A percentile compares a stretch with the other conserved stretches of the same genome.
phyloP scores from a whole-genome alignment of 2,797 vertebrate genomes.

The Karalla daura region DNA sequence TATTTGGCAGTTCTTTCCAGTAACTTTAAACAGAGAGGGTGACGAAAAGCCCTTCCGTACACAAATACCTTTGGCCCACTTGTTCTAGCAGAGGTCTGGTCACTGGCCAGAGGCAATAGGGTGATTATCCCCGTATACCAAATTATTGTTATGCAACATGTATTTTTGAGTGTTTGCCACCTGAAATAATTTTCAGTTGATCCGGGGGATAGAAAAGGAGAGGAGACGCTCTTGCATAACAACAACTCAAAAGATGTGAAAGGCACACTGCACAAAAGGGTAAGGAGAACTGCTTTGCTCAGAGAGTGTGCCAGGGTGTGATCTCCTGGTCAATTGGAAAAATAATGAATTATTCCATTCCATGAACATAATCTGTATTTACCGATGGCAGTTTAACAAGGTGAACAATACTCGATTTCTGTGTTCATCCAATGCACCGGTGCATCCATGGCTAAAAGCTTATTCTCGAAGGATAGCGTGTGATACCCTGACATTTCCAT shows the following conservation, averaged over 20 bases:
- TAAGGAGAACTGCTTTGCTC: too few relatives aligned
- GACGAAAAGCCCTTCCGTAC: slow-evolving; percentile 54
- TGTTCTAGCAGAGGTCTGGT: slow-evolving; percentile 48
- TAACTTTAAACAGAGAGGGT: slow-evolving; percentile 47
- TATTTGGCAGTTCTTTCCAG: slow-evolving; percentile 39
- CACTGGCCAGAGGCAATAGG: slow-evolving; percentile 44
- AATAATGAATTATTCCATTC: too few relatives aligned
- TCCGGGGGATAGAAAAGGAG: slow-evolving; percentile 34
- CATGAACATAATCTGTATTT: too few relatives aligned
- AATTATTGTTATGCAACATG: slow-evolving; percentile 75
- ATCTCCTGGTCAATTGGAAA: too few relatives aligned
- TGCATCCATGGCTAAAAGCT: too few relatives aligned
- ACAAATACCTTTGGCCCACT: slow-evolving; percentile 39
- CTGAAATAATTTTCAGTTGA: slow-evolving; percentile 46
- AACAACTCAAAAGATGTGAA: slow-evolving; percentile 28
- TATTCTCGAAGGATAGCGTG: too few relatives aligned
- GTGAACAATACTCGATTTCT: too few relatives aligned
- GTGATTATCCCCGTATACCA: slow-evolving; percentile 63
- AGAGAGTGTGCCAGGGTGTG: too few relatives aligned
- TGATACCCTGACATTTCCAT: too few relatives aligned
- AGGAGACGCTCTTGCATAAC: slow-evolving; percentile 49
- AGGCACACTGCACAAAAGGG: slow-evolving; percentile 3
- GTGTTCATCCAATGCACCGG: too few relatives aligned
- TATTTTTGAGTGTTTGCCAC: slow-evolving; percentile 62
- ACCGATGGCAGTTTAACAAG: too few relatives aligned